Evolutionary conservation across 2,113 vertebrate genomes (phyloP).

Genomic region (Hippocampus guttulatus): DNA sequence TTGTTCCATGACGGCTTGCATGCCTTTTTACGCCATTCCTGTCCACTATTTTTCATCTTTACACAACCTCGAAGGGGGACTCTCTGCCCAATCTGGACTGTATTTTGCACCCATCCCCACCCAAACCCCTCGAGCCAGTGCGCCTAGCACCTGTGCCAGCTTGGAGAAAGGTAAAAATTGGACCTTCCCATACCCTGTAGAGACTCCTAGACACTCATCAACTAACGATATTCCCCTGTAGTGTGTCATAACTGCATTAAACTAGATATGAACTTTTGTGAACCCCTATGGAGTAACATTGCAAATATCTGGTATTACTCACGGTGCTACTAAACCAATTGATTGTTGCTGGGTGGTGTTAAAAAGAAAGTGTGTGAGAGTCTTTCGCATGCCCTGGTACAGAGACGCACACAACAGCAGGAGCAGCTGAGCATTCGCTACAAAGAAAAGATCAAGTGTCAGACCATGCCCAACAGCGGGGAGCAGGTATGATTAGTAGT

Average conservation of each 20-base stretch:
- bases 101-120: slow-evolving; percentile 71
- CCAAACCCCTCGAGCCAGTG: slow-evolving; percentile 75
- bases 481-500: slow-evolving; percentile 62
- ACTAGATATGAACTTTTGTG: background rate
- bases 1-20: slow-evolving; percentile 43
- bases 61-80: slow-evolving; percentile 72
- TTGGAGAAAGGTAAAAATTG: slow-evolving; percentile 94
- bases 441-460: slow-evolving; percentile 72
- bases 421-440: slow-evolving; percentile 73
- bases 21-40: slow-evolving; percentile 23
- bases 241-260: slow-evolving; percentile 3
- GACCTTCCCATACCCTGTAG: background rate
- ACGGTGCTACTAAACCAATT: background rate
- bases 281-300: background rate
- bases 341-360: slow-evolving; percentile 13
- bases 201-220: slow-evolving; percentile 21
- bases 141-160: slow-evolving; percentile 78
- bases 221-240: slow-evolving; percentile 18
- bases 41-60: slow-evolving; percentile 38
- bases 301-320: background rate
- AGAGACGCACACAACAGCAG: slow-evolving; percentile 73
- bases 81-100: slow-evolving; percentile 81
- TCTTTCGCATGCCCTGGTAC: slow-evolving; percentile 39
- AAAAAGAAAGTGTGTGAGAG: background rate
- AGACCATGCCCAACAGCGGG: slow-evolving; percentile 59